A percentile compares a stretch with the other conserved stretches of the same genome.
phyloP scores from a whole-genome alignment of 2,113 vertebrate species.

The Noctilio leporinus region DNA sequence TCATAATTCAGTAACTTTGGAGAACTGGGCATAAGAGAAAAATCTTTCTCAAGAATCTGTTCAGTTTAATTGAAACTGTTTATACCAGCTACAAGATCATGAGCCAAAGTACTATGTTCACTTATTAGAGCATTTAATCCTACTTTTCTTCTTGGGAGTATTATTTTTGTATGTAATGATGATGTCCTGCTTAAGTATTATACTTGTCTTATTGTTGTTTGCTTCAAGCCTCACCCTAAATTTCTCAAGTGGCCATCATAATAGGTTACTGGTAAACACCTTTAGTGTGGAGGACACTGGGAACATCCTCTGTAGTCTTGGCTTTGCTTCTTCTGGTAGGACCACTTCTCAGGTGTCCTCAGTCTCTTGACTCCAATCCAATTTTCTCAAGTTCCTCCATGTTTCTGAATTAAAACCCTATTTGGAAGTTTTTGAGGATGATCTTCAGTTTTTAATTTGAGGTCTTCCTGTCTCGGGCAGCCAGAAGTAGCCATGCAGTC shows the following conservation, averaged over 20 bases:
- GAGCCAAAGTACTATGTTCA: background rate
- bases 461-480: background rate
- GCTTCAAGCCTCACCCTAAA: slow-evolving; percentile 9
- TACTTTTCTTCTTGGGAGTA: background rate
- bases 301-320: background rate
- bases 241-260: background rate
- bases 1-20: background rate
- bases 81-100: background rate
- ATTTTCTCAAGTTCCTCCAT: background rate
- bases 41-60: background rate
- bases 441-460: background rate
- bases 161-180: background rate
- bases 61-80: background rate
- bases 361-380: background rate
- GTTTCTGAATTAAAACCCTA: slow-evolving; percentile 22
- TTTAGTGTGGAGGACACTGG: background rate
- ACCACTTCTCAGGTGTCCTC: background rate
- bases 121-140: background rate
- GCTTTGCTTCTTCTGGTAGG: background rate
- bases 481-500: background rate
- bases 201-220: background rate
- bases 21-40: background rate
- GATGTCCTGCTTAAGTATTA: background rate
- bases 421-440: background rate
- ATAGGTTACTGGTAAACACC: background rate